Percentiles rank a stretch among this genome's conserved stretches.
phyloP scores from a whole-genome alignment of 2,113 vertebrate genomes.

The Thryonomys swinderianus region DNA sequence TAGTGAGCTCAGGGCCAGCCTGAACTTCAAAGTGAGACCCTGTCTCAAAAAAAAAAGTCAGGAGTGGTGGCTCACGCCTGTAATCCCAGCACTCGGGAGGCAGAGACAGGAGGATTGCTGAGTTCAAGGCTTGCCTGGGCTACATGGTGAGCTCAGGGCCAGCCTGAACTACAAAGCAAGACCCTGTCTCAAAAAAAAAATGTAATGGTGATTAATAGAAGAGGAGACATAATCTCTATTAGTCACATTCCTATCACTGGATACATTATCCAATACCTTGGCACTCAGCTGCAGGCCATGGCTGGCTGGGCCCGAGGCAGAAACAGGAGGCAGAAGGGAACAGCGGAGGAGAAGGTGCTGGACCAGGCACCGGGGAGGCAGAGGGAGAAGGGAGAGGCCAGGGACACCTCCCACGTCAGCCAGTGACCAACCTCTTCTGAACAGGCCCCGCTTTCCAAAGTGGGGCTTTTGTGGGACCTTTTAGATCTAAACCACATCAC shows the following conservation, averaged over 20 bases:
- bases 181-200: neutral
- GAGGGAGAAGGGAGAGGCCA: neutral
- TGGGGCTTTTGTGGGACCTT: neutral
- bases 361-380: neutral
- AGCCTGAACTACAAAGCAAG: no score
- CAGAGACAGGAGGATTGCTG: no score
- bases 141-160: no score
- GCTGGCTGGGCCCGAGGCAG: neutral
- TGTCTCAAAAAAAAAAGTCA: no score
- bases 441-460: neutral
- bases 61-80: no score
- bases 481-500: neutral
- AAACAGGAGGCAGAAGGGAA: neutral
- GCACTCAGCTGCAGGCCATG: neutral
- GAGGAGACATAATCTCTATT: neutral
- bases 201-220: conserved; percentile 2
- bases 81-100: no score
- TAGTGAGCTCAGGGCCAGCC: no score
- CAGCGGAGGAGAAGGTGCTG: neutral
- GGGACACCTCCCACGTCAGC: neutral
- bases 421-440: neutral
- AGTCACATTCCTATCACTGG: neutral
- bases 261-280: neutral
- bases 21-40: no score
- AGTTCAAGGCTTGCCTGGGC: no score